A percentile compares a stretch with the other conserved stretches of the same genome.
phyloP scores from a whole-genome alignment of 2,113 vertebrate species.

The Archocentrus centrarchus region DNA sequence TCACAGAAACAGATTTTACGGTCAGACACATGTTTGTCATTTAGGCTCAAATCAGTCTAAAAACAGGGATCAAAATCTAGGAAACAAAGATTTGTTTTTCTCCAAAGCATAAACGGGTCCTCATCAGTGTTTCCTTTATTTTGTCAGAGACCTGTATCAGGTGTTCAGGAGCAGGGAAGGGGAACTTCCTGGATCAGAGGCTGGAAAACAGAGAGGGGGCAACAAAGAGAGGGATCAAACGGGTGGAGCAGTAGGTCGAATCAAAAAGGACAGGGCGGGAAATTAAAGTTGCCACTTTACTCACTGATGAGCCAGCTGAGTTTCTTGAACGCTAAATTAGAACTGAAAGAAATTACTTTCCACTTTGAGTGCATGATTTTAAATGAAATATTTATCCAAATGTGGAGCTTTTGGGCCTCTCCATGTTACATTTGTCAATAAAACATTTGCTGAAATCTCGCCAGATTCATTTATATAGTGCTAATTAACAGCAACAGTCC shows the following conservation, averaged over 20 bases:
- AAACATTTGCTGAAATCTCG: no score
- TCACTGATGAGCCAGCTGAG: no score
- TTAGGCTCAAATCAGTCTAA: neutral
- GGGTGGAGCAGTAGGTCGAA: neutral
- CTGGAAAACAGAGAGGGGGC: constrained; percentile 29
- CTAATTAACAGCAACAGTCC: no score
- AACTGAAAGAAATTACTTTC: no score
- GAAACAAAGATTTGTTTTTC: neutral
- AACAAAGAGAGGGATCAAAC: neutral
- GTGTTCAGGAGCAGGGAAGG: neutral
- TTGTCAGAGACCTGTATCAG: neutral
- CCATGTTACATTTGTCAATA: no score
- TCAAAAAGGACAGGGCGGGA: constrained; percentile 21
- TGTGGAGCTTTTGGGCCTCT: neutral
- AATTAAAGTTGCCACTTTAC: constrained; percentile 24
- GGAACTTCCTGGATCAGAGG: constrained; percentile 35
- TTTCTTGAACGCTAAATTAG: no score
- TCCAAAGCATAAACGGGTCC: neutral
- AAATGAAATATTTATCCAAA: neutral
- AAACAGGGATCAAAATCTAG: constrained; percentile 16
- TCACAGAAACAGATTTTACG: constrained; percentile 15
- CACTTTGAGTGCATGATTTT: no score
- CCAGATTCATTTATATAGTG: no score
- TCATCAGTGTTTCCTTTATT: constrained; percentile 35
- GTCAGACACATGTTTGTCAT: neutral